phyloP scores from a whole-genome alignment of 1,140 invertebrate genomes.

The Halictus rubicundus region DNA sequence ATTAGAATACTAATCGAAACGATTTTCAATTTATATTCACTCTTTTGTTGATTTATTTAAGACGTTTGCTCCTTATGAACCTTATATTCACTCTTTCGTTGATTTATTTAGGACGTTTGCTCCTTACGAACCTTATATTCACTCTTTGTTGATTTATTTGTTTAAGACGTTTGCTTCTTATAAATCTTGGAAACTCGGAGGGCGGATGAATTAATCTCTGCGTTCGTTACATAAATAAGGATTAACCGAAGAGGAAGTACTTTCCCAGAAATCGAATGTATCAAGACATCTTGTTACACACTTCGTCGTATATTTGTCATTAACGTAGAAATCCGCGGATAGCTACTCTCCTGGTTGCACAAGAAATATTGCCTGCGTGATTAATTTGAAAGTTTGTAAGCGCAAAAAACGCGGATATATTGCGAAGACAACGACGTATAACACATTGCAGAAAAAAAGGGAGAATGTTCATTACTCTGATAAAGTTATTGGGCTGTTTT shows the following conservation, averaged over 20 bases:
- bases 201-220: neutral
- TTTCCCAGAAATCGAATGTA: neutral
- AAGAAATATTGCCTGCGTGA: neutral
- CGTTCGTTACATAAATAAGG: neutral
- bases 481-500: neutral
- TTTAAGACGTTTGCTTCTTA: no score
- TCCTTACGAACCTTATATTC: no score
- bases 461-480: neutral
- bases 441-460: neutral
- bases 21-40: no score
- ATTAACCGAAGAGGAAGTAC: neutral
- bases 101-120: no score
- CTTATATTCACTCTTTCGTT: no score
- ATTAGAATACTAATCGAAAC: no score
- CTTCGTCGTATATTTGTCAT: neutral
- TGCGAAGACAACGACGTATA: neutral
- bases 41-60: no score
- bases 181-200: no score
- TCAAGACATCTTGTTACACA: neutral
- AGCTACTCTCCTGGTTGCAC: neutral
- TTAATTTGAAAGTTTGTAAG: neutral
- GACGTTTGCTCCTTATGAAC: no score
- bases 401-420: neutral
- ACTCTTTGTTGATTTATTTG: no score
- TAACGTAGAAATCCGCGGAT: neutral